A percentile compares a stretch with the other conserved stretches of the same genome.
These are phyloP conservation scores for Clarias fuscus DNA, from an alignment of 2,797 vertebrate species.

Conservation along the genomic window DNA sequence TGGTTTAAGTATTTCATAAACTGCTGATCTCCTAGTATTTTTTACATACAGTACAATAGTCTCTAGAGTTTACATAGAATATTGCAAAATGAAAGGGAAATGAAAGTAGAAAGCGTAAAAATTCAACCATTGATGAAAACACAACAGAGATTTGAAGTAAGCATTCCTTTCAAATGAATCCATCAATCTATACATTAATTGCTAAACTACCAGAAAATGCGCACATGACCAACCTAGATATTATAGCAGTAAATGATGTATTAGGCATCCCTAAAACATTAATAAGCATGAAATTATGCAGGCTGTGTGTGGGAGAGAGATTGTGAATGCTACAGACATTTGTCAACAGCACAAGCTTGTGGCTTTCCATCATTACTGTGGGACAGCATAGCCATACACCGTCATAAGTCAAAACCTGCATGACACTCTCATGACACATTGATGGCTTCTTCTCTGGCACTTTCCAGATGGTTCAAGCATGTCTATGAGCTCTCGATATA, in stretches of 20 bases:
- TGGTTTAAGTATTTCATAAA: neutral
- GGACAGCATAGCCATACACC: neutral
- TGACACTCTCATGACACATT: neutral
- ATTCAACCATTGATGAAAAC: neutral
- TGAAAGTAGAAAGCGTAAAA: neutral
- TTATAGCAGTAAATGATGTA: neutral
- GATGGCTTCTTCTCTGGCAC: neutral
- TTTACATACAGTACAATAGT: neutral
- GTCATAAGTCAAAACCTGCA: neutral
- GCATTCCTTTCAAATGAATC: neutral
- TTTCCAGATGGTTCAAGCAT: neutral
- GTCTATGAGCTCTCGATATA: neutral
- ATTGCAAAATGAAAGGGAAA: neutral
- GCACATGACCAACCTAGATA: neutral
- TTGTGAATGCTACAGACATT: neutral
- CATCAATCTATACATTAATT: conserved; percentile 1
- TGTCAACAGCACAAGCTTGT: neutral
- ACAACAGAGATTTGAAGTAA: neutral
- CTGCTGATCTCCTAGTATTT: neutral
- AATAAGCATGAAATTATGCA: conserved; percentile 2
- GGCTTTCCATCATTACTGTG: conserved; percentile 3
- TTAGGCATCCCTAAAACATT: neutral
- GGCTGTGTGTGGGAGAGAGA: neutral
- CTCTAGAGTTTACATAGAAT: neutral
- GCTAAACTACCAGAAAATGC: neutral